phyloP scores from a whole-genome alignment of 2,888 invertebrate species.

The Polymixis lichenea region DNA sequence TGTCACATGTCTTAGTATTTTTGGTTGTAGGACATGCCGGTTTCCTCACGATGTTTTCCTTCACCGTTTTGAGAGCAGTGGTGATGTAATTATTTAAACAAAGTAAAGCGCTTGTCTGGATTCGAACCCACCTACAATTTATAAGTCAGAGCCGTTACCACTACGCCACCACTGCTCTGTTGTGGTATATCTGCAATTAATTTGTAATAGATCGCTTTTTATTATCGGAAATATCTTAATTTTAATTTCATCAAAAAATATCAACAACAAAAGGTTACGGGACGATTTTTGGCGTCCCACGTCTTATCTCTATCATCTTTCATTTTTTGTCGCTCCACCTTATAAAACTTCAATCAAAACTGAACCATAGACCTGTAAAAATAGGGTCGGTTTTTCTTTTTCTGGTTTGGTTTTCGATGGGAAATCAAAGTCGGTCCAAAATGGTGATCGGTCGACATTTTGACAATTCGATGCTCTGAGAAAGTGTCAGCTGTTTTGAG shows the following conservation, averaged over 20 bases:
- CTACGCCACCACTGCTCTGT: no score
- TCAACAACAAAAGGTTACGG: constrained; percentile 55
- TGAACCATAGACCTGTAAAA: rapidly evolving
- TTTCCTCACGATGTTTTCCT: no score
- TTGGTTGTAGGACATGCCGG: no score
- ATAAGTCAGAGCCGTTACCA: no score
- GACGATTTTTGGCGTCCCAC: constrained; percentile 70
- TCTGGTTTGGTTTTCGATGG: background rate
- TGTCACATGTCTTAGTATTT: no score
- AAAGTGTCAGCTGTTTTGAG: constrained; percentile 83
- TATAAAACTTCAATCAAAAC: background rate
- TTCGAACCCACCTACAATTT: no score
- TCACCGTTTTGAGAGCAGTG: no score
- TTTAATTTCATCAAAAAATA: constrained; percentile 42
- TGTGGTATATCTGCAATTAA: background rate
- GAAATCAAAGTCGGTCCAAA: constrained; percentile 43
- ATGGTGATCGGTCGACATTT: constrained; percentile 86
- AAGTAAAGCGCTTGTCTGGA: no score
- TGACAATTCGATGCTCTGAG: constrained; percentile 85
- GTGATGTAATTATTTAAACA: no score
- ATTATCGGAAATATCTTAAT: constrained; percentile 2
- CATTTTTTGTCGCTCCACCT: constrained; percentile 78
- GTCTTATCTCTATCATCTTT: constrained; percentile 81
- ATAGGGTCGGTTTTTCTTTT: constrained; percentile 1
- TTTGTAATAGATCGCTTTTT: background rate